These are phyloP conservation scores for Sus cebifrons DNA, from an alignment of 2,797 vertebrate genomes.

Conservation along the genomic window DNA sequence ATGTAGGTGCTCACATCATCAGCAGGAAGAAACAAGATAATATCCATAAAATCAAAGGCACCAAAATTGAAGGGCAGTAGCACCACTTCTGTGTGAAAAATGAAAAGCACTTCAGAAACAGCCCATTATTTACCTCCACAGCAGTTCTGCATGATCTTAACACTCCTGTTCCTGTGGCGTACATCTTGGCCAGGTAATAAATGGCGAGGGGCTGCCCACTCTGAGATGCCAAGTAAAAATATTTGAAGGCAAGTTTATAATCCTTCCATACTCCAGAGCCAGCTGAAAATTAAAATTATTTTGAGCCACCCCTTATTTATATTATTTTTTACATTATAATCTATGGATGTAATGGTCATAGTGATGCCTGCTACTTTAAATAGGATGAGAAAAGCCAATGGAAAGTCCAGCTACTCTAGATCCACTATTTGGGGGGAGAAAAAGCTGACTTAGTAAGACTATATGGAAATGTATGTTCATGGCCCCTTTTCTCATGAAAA, in stretches of 20 bases:
- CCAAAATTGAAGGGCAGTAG: neutral
- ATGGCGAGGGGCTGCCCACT: conserved; percentile 87
- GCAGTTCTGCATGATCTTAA: conserved; percentile 87
- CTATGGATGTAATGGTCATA: neutral
- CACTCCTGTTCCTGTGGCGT: conserved; percentile 86
- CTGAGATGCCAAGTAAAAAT: conserved; percentile 89
- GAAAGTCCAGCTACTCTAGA: neutral
- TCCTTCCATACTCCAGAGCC: conserved; percentile 87
- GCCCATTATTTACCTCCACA: conserved; percentile 83
- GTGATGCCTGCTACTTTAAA: conserved; percentile 48
- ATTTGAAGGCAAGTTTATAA: conserved; percentile 88
- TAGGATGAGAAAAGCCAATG: neutral
- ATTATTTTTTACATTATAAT: conserved; percentile 10
- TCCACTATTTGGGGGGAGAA: neutral
- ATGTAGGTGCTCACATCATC: conserved; percentile 1
- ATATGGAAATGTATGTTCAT: conserved; percentile 5
- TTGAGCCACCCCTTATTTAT: conserved; percentile 45
- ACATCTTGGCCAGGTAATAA: conserved; percentile 89
- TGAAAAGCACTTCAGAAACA: conserved; percentile 40
- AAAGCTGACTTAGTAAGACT: neutral
- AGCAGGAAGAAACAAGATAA: conserved; percentile 42
- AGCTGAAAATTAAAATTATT: conserved; percentile 84
- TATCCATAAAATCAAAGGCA: conserved; percentile 47
- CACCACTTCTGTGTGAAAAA: neutral
- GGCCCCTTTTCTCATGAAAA: neutral